A percentile compares a stretch with the other conserved stretches of the same genome.
Conservation (phyloP, 2,113 vertebrate species). For the Pangasianodon gigas region DNA sequence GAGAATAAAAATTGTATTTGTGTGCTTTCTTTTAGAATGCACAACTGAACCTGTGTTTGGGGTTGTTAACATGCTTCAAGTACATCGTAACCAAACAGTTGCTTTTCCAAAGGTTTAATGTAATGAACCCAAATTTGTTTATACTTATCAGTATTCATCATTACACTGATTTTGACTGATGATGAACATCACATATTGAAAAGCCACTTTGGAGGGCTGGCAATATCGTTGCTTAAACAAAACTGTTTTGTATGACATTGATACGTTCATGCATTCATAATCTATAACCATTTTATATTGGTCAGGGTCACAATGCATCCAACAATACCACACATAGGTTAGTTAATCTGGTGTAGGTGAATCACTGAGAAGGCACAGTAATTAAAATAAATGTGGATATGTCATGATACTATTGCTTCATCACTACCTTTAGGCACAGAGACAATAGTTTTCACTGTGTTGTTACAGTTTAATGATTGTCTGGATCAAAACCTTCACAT, state of each 20-base stretch:
- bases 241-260: background rate
- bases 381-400: background rate
- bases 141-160: background rate
- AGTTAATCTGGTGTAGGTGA: background rate
- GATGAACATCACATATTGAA: background rate
- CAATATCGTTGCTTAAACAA: background rate
- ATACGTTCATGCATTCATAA: background rate
- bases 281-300: background rate
- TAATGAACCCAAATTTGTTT: background rate
- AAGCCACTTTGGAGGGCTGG: background rate
- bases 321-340: background rate
- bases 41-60: background rate
- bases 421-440: background rate
- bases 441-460: background rate
- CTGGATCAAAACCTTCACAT: background rate
- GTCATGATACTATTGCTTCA: background rate
- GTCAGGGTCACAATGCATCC: background rate
- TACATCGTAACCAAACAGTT: background rate
- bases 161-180: background rate
- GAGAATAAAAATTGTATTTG: background rate
- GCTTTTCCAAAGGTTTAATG: background rate
- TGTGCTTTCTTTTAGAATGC: background rate
- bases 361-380: background rate
- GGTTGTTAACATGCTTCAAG: background rate
- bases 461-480: background rate